phyloP scores from a whole-genome alignment of 2,888 invertebrate species.

The Brenthis ino region DNA sequence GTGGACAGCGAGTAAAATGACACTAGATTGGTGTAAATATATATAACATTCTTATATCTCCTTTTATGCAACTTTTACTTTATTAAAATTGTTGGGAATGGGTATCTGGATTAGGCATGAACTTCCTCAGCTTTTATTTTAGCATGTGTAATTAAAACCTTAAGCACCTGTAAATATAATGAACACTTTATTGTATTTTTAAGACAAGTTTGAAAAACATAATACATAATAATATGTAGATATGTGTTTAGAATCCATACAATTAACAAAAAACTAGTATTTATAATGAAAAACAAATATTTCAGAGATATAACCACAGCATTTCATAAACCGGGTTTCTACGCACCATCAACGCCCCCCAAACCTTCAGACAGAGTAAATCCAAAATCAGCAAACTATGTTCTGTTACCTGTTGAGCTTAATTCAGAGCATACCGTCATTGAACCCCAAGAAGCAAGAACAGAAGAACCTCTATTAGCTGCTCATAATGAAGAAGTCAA shows the following conservation, averaged over 20 bases:
- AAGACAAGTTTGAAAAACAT: too few relatives aligned
- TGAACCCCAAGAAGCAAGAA: constrained; percentile 57
- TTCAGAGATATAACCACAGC: constrained; percentile 69
- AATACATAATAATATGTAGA: too few relatives aligned
- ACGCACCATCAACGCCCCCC: constrained; percentile 77
- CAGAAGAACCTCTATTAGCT: constrained; percentile 62
- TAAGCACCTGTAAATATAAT: too few relatives aligned
- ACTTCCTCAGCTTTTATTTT: too few relatives aligned
- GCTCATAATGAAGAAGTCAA: constrained; percentile 64
- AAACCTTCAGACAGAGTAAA: constrained; percentile 57
- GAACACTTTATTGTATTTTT: too few relatives aligned
- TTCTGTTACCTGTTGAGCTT: constrained; percentile 65
- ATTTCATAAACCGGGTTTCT: constrained; percentile 78
- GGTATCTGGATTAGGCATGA: too few relatives aligned
- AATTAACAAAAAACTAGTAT: not conserved
- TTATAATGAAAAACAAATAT: constrained; percentile 27
- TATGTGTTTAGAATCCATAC: not conserved
- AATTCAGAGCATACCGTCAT: constrained; percentile 68
- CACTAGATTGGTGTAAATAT: too few relatives aligned
- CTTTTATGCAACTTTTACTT: too few relatives aligned
- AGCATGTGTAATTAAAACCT: too few relatives aligned
- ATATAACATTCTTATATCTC: too few relatives aligned
- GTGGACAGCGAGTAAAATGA: not conserved
- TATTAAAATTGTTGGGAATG: too few relatives aligned
- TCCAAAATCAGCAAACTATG: constrained; percentile 54